These are phyloP conservation scores for Eubasilissa splendida DNA, from an alignment of 2,888 invertebrate genomes.

Conservation along the genomic window DNA sequence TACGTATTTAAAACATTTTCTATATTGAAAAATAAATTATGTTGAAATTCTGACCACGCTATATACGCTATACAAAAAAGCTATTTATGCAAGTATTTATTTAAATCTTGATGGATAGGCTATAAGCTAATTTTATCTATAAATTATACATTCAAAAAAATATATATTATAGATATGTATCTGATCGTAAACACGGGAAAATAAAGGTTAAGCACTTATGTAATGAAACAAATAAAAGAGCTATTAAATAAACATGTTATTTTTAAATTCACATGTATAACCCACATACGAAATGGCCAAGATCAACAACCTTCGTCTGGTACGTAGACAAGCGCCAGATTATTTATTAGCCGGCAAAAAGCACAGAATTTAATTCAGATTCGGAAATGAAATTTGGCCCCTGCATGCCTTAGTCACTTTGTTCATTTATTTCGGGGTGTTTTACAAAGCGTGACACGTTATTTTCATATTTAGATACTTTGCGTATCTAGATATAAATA, in stretches of 20 bases:
- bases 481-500: no score
- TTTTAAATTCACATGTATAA: slow-evolving; percentile 3
- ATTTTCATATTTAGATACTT: no score
- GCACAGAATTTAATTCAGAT: not conserved
- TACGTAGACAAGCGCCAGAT: not conserved
- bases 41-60: no score
- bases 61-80: no score
- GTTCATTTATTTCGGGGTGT: no score
- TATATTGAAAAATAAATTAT: no score
- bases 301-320: not conserved
- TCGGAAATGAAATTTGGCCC: no score
- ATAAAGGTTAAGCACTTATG: not conserved
- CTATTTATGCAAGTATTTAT: no score
- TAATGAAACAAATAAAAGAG: not conserved
- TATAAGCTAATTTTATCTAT: not conserved
- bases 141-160: not conserved
- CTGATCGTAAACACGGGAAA: not conserved
- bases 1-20: no score
- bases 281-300: not conserved
- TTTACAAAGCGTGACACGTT: no score
- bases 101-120: not conserved
- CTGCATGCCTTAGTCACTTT: no score
- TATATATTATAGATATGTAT: not conserved
- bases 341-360: not conserved
- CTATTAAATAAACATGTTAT: not conserved